phyloP scores from a whole-genome alignment of 2,113 vertebrate genomes.

The Steatornis caripensis region DNA sequence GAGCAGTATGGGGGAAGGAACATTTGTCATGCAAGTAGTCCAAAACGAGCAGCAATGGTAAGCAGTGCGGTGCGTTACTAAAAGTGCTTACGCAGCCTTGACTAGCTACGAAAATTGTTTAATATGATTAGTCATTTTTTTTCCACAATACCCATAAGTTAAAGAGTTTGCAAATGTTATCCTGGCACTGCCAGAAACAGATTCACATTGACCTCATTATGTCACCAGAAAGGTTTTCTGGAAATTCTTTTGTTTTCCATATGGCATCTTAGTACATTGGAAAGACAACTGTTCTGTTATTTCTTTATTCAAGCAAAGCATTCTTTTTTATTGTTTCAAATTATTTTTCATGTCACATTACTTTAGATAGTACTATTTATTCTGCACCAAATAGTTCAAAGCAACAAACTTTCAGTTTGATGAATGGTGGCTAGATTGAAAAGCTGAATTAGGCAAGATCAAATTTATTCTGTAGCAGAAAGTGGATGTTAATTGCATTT shows the following conservation, averaged over 20 bases:
- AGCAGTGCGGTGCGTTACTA: background rate
- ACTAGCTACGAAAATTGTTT: background rate
- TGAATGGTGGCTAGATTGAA: background rate
- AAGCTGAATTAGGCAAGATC: background rate
- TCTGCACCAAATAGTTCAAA: background rate
- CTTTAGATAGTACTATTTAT: background rate
- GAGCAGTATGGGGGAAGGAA: background rate
- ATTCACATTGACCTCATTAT: slow-evolving; percentile 22
- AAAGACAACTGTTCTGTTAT: background rate
- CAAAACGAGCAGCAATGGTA: background rate
- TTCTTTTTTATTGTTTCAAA: background rate
- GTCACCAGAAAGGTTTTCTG: slow-evolving; percentile 5
- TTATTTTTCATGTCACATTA: background rate
- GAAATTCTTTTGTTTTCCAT: slow-evolving; percentile 7
- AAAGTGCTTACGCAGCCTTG: background rate
- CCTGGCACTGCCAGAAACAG: background rate
- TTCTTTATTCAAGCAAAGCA: background rate
- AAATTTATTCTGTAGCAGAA: background rate
- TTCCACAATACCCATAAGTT: background rate
- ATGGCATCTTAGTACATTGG: background rate
- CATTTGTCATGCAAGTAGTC: background rate
- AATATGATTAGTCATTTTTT: background rate
- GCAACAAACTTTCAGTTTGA: background rate
- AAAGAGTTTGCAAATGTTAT: background rate
- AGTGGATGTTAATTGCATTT: background rate